Evolutionary conservation across 1,140 invertebrate species (phyloP).

Genomic region (Scaptomyza montana): DNA sequence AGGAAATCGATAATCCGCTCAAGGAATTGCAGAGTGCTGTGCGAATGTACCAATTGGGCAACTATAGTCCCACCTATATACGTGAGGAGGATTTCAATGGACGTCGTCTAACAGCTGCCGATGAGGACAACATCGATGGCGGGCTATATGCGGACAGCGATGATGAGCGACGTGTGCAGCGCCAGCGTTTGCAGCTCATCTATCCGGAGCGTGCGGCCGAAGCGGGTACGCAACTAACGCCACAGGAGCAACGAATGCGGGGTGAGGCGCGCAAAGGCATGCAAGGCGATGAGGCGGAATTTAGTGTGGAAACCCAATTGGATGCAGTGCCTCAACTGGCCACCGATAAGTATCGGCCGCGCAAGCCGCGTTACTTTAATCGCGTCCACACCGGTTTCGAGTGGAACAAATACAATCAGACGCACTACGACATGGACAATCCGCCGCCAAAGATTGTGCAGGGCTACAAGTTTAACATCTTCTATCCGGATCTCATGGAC

Average conservation of each 20-base stretch:
- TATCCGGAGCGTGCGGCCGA: slow-evolving; percentile 57
- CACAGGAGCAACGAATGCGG: slow-evolving; percentile 87
- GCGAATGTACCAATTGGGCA: slow-evolving; percentile 90
- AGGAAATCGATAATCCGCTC: slow-evolving; percentile 83
- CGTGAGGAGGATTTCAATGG: slow-evolving; percentile 66
- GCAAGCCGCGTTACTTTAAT: slow-evolving; percentile 99
- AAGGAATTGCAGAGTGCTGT: slow-evolving; percentile 85
- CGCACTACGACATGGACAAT: slow-evolving; percentile 99
- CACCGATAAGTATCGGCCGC: slow-evolving; percentile 98
- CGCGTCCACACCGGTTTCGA: slow-evolving; percentile 98
- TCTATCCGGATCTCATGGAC: slow-evolving; percentile 99
- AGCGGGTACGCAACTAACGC: slow-evolving; percentile 51
- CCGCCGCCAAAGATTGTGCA: slow-evolving; percentile 99
- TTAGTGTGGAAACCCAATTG: slow-evolving; percentile 94
- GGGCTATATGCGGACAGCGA: slow-evolving; percentile 84
- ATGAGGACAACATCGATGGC: slow-evolving; percentile 88
- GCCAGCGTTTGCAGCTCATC: slow-evolving; percentile 50
- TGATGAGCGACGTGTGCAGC: slow-evolving; percentile 58
- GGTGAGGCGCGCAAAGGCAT: slow-evolving; percentile 95
- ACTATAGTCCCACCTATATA: slow-evolving; percentile 93
- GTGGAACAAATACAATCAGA: slow-evolving; percentile 99
- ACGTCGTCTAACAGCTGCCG: slow-evolving; percentile 28
- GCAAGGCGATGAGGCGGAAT: slow-evolving; percentile 94
- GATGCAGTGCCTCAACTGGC: slow-evolving; percentile 96
- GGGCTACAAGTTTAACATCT: slow-evolving; percentile 99